Base-by-base conservation (phyloP, 2,797 vertebrate species). In the Muraenolepis orangiensis region DNA sequence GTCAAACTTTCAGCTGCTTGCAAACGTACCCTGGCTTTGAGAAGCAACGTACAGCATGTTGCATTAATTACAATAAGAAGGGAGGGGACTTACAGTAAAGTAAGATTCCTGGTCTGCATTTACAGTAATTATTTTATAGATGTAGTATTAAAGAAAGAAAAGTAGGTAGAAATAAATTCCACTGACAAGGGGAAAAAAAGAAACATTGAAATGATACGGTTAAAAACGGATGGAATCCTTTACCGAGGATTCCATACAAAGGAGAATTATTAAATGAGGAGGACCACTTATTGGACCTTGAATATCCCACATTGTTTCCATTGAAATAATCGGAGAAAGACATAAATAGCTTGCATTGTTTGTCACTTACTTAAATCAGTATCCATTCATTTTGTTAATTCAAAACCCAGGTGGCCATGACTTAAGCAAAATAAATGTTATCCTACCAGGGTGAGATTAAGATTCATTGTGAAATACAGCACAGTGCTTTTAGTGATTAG, bases 261-360 rank as follows among this genome's bases (percentile, higher is more conserved):
- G 26, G 72, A n/a, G 2, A 66, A 51, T 38, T 68, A 61, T 32
- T 66, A 72, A 67, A 46, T 11, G 57, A 72, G 68, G 18, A 79
- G 78, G 74, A n/a, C 73, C 30, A 61, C 42, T 18, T 66, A 26
- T 71, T 38, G 79, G 84, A 82, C 26, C n/a, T 29, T 23, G 29
- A 66, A 78, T 71, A 64, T 40, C 74, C 78, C 64, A 64, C 42
- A 72, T 61, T 6, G 73, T 74, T 67, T 68, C 72, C 67, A 74
- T 71, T 76, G 68, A 77, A 78, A 82, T 79, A 72, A 83, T 75
- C 42, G 46, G 30, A 70, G 76, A 28, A 66, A 76, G 79, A 85
- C n/a, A 74, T 77, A 78, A 72, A 85, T 70, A 81, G 76, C 80
- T 84, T 69, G 3, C 76, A 80, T 81, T 80, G 76, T 86, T 80